Evolutionary conservation across 2,113 vertebrate species (phyloP), one percentile per base, ranked within the genome.

Genomic region (Amblyornis subalaris): DNA sequence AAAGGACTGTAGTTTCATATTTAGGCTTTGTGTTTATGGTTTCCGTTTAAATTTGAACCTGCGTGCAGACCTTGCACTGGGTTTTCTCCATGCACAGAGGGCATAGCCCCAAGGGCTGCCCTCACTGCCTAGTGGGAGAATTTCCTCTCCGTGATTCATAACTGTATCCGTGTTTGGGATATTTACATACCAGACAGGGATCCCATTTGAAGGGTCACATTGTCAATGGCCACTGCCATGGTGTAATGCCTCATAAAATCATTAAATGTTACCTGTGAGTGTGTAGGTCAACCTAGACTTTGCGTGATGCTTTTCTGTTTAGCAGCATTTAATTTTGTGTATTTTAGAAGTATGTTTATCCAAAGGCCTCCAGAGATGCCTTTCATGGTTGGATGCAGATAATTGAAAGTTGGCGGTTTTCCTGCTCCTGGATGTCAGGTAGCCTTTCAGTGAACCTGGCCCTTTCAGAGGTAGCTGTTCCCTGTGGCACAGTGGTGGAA

Each of bases 351-450:
- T 20, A 7, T 57, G 45, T 79, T 93, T 87, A 64, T 74, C 51
- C 57, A 11, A 42, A 89, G 50, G 87, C n/a, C 80, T 89, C 76
- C 36, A 88, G 81, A 88, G 74, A 85, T 72, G 62, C 35, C 51
- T 95, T 88, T 93, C 64, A 50, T 47, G 67, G 64, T 23, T 85
- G 78, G 67, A 62, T 75, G 74, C 51, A 60, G 72, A 21, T 48
- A 74, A 78, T 55, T 69, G 57, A 8, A 79, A 55, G 62, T 6
- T 90, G 92, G 58, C 71, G 61, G 25, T 84, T 86, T 84, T 90
- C 31, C 60, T 88, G 26, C 60, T 83, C 44, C 36, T 80, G 90
- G 24, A 62, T 81, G 69, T 81, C 83, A 93, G 85, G 83, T 60
- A 72, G 75, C 75, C 75, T 84, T 88, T 80, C 38, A 36, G 51